These are phyloP conservation scores for Neofelis nebulosa DNA, from an alignment of 2,113 vertebrate genomes.

Conservation along the genomic window DNA sequence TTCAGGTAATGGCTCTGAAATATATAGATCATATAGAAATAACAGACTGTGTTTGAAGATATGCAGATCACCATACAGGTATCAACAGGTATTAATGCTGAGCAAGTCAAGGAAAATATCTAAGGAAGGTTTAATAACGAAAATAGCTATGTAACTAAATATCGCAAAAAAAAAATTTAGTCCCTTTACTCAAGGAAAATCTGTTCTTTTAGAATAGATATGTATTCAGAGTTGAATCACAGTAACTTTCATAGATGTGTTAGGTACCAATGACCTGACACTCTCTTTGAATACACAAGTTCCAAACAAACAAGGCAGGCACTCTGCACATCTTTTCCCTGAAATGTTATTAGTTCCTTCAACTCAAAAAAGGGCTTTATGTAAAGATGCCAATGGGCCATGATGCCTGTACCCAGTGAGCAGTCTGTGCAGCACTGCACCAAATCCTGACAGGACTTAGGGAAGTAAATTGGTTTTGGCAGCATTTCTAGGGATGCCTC, in stretches of 20 bases:
- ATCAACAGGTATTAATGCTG: not conserved
- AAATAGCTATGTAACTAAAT: not conserved
- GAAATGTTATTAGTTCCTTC: not conserved
- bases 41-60: not conserved
- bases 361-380: not conserved
- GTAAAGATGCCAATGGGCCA: not conserved
- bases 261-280: slow-evolving; percentile 19
- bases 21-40: not conserved
- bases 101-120: not conserved
- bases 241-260: slow-evolving; percentile 52
- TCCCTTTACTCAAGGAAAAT: not conserved
- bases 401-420: not conserved
- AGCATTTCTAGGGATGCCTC: slow-evolving; percentile 54
- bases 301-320: not conserved
- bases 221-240: slow-evolving; percentile 45
- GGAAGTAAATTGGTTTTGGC: slow-evolving; percentile 67
- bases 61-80: not conserved
- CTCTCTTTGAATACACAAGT: not conserved
- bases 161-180: not conserved
- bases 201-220: not conserved
- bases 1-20: slow-evolving; percentile 2
- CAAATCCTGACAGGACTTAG: not conserved
- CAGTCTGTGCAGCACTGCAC: not conserved
- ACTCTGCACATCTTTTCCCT: not conserved
- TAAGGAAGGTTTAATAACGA: slow-evolving; percentile 11